Conservation (phyloP, 2,113 vertebrate genomes). For the Nothoprocta perdicaria region DNA sequence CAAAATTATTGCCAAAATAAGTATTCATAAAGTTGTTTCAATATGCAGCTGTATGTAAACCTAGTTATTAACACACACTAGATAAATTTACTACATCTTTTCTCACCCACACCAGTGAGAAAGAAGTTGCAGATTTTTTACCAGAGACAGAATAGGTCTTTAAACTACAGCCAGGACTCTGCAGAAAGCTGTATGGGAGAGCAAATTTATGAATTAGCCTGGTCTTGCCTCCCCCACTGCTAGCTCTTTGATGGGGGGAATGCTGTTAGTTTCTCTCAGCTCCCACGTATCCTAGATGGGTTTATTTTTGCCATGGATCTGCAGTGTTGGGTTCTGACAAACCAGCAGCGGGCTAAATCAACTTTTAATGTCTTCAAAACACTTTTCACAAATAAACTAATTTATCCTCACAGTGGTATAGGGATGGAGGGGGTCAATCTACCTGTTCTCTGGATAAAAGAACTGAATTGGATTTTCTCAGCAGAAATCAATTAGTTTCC, state of each 20-base stretch:
- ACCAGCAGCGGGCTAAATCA: background rate
- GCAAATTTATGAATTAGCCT: background rate
- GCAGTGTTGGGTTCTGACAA: background rate
- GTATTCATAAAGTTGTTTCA: constrained; percentile 48
- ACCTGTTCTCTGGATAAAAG: background rate
- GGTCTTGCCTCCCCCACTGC: background rate
- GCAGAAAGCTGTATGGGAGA: background rate
- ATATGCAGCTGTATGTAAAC: constrained; percentile 60
- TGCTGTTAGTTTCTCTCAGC: background rate
- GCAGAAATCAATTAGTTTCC: background rate
- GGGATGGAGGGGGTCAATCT: background rate
- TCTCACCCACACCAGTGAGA: constrained; percentile 29
- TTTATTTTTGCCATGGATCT: background rate
- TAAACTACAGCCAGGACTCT: constrained; percentile 30
- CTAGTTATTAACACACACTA: constrained; percentile 48
- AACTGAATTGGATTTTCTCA: background rate
- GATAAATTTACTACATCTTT: constrained; percentile 42
- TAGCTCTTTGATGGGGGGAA: background rate
- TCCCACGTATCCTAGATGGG: background rate
- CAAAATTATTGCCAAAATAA: constrained; percentile 71
- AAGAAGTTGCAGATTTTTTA: constrained; percentile 42
- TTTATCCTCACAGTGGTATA: background rate
- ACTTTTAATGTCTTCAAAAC: constrained; percentile 1
- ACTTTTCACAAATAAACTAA: background rate
- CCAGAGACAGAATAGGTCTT: constrained; percentile 7